A percentile compares a stretch with the other conserved stretches of the same genome.
Evolutionary conservation across 2,888 invertebrate genomes (phyloP).

Genomic region (Morinoia aosen): DNA sequence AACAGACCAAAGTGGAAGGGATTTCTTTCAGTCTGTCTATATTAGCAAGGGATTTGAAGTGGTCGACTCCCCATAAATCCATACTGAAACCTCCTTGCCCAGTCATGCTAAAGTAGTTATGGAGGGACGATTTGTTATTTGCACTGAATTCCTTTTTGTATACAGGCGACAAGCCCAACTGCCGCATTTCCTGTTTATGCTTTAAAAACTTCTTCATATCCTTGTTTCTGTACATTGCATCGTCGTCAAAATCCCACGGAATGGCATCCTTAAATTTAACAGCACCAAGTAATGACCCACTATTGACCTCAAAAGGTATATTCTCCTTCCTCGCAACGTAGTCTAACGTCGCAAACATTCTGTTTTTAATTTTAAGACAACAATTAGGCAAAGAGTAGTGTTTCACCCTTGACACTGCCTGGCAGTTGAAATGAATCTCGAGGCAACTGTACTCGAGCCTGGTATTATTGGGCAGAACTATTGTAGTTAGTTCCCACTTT

Average conservation of each 20-base stretch:
- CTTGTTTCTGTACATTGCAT: conserved; percentile 54
- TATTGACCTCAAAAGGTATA: conserved; percentile 60
- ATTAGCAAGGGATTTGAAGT: conserved; percentile 54
- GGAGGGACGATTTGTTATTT: conserved; percentile 18
- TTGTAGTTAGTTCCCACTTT: conserved; percentile 60
- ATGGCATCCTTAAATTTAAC: conserved; percentile 63
- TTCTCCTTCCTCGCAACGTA: conserved; percentile 57
- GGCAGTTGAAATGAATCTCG: conserved; percentile 62
- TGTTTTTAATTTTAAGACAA: conserved; percentile 62
- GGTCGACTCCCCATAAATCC: conserved; percentile 60
- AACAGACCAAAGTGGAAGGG: conserved; percentile 59
- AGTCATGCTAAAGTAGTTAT: conserved; percentile 56
- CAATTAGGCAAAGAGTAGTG: conserved; percentile 61
- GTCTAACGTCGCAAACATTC: conserved; percentile 58
- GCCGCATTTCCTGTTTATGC: conserved; percentile 58
- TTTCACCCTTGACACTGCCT: conserved; percentile 56
- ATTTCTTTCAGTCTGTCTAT: conserved; percentile 31
- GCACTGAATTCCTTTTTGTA: conserved; percentile 54
- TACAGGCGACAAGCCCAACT: conserved; percentile 57
- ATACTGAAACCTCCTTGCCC: conserved; percentile 64
- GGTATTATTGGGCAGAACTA: conserved; percentile 61
- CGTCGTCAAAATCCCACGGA: conserved; percentile 66
- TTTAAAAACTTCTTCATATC: conserved; percentile 57
- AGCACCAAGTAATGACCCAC: conserved; percentile 65
- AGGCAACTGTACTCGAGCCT: conserved; percentile 59